Percentiles rank a stretch among this genome's conserved stretches.
phyloP scores from a whole-genome alignment of 2,888 invertebrate genomes.

The Heliconius ismenius region DNA sequence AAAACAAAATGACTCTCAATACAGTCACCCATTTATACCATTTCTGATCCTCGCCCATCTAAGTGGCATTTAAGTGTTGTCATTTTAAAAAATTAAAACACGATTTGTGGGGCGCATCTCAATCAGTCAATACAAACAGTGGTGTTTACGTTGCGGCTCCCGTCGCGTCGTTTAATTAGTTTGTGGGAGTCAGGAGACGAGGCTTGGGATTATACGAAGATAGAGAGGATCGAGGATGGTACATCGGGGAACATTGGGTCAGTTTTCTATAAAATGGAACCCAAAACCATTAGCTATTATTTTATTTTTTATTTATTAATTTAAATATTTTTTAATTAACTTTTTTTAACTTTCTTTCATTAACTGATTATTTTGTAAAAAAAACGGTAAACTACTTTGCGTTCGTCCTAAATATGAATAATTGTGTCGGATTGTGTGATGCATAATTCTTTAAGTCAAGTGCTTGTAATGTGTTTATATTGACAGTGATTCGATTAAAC shows the following conservation, averaged over 20 bases:
- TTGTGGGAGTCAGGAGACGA: conserved; percentile 55
- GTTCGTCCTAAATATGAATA: conserved; percentile 44
- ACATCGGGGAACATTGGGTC: neutral
- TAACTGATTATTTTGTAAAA: neutral
- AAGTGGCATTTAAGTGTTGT: conserved; percentile 57
- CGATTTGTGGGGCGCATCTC: conserved; percentile 68
- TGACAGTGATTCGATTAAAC: conserved; percentile 51
- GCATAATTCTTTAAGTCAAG: conserved; percentile 53
- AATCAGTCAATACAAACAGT: conserved; percentile 73
- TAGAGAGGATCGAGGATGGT: neutral
- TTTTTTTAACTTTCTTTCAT: neutral
- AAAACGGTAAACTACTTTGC: conserved; percentile 15
- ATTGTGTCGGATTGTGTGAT: conserved; percentile 51
- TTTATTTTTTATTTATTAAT: no score
- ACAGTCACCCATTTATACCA: neutral
- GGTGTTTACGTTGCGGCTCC: conserved; percentile 69
- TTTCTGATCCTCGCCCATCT: conserved; percentile 19
- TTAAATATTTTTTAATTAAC: no score
- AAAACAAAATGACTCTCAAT: no score
- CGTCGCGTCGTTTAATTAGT: conserved; percentile 63
- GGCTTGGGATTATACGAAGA: conserved; percentile 11
- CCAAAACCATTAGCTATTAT: neutral
- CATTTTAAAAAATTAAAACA: conserved; percentile 79
- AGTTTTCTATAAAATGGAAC: neutral
- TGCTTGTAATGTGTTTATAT: conserved; percentile 52